Base-by-base conservation (phyloP, 92 coral and sea anemone genomes). In the Zoanthus solanderi region DNA sequence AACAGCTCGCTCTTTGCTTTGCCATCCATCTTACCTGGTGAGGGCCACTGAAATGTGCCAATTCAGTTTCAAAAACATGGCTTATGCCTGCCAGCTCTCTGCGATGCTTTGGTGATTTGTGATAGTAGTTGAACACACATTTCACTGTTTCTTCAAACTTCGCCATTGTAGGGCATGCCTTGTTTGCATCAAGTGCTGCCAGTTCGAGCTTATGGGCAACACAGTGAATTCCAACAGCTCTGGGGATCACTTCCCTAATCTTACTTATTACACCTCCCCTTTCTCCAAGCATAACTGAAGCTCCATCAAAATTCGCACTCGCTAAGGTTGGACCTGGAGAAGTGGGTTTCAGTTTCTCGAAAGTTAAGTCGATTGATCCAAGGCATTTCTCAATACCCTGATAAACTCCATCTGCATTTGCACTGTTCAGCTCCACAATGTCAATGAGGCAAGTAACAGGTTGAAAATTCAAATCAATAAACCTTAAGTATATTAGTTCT, bases 141-240 rank as follows among this genome's bases (percentile, higher is more conserved):
- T 84, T 84, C 10, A 84, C 66, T 69, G 85, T 32, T 68, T 67
- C 89, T 53, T 75, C 83, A 76, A 89, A 88, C 50, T 46, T 69
- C 78, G 83, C 79, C 42, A 37, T 37, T 37, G 42, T 2, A 4
- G 42, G 42, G 42, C 42, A 37, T 37, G 3, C 42, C 42, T 37
- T 37, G 42, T 37, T 37, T 37, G 42, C 86, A 85, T 84, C 89
- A 14, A 89, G 78, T 18, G 78, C 92, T 63, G 92, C 86, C 47
- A 89, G 81, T 63, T 89, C 89, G 6, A 89, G 89, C 30, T 72
- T 89, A 56, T 71, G 92, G 71, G 89, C 89, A 0, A 89, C 86
- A 69, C 75, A 89, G 75, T 89, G 89, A 71, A 71, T 89, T 37
- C 83, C 89, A 4, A 86, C 66, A 23, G 79, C 87, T 47, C 78